Conservation (phyloP, 2,888 invertebrate species). For the Unio pictorum region DNA sequence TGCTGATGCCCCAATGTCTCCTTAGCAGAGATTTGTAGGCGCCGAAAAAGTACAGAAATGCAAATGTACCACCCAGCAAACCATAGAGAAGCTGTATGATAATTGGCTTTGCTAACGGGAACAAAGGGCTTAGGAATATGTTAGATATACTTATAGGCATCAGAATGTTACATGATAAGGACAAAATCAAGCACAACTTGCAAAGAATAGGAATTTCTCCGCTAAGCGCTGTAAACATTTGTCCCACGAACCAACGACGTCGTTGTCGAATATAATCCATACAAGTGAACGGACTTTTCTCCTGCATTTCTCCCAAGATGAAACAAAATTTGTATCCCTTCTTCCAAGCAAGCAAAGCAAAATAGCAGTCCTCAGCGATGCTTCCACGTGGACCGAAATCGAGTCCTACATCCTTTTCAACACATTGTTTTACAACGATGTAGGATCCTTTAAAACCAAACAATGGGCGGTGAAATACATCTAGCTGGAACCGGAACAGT, state of each 20-base stretch:
- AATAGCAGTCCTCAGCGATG: slow-evolving; percentile 32
- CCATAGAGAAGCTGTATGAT: slow-evolving; percentile 15
- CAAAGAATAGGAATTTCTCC: slow-evolving; percentile 14
- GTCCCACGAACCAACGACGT: slow-evolving; percentile 32
- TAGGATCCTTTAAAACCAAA: slow-evolving; percentile 35
- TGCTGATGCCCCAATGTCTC: slow-evolving; percentile 12
- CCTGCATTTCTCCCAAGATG: slow-evolving; percentile 29
- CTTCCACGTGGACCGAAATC: slow-evolving; percentile 35
- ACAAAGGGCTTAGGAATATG: slow-evolving; percentile 14
- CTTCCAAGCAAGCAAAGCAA: slow-evolving; percentile 28
- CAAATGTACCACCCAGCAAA: slow-evolving; percentile 25
- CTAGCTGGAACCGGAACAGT: slow-evolving; percentile 25
- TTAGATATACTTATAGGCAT: slow-evolving; percentile 26
- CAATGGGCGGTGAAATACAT: slow-evolving; percentile 17
- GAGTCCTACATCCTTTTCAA: slow-evolving; percentile 24
- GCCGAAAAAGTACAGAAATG: slow-evolving; percentile 28
- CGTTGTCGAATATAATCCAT: slow-evolving; percentile 30
- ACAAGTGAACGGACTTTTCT: slow-evolving; percentile 32
- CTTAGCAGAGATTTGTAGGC: slow-evolving; percentile 18
- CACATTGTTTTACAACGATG: slow-evolving; percentile 19
- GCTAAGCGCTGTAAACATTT: slow-evolving; percentile 11
- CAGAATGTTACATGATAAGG: slow-evolving; percentile 16
- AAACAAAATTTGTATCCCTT: slow-evolving; percentile 29
- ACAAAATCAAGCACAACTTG: slow-evolving; percentile 19
- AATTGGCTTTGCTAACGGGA: slow-evolving; percentile 15